phyloP scores from a whole-genome alignment of 2,797 vertebrate species.

The Cossypha caffra region DNA sequence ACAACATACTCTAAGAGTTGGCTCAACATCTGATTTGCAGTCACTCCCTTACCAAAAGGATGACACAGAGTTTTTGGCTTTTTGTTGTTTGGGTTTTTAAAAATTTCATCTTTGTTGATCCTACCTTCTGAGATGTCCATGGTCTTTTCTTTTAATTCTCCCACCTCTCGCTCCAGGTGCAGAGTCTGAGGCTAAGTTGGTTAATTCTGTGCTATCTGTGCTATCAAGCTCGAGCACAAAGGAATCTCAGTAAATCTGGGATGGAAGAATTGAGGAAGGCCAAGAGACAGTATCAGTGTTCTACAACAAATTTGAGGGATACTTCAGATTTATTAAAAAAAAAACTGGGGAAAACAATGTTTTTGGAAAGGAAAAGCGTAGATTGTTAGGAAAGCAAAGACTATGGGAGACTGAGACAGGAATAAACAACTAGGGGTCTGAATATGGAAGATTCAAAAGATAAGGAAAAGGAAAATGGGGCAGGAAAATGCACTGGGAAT shows the following conservation, averaged over 20 bases:
- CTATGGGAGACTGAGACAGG: not conserved
- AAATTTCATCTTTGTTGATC: conserved; percentile 59
- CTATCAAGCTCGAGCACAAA: conserved; percentile 72
- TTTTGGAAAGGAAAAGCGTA: conserved; percentile 1
- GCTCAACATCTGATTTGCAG: conserved; percentile 2
- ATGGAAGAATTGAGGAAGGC: conserved; percentile 75
- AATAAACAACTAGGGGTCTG: not conserved
- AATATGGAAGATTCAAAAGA: conserved; percentile 21
- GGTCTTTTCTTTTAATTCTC: conserved; percentile 73
- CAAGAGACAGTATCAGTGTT: conserved; percentile 71
- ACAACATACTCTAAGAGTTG: not conserved
- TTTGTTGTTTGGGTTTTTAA: not conserved
- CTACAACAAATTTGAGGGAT: conserved; percentile 59
- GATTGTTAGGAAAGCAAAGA: conserved; percentile 17
- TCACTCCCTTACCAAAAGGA: not conserved
- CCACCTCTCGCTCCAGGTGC: conserved; percentile 72
- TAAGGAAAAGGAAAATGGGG: conserved; percentile 6
- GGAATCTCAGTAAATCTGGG: conserved; percentile 74
- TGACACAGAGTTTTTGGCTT: not conserved
- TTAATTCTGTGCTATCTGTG: conserved; percentile 72
- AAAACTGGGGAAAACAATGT: not conserved
- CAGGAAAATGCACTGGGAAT: conserved; percentile 41
- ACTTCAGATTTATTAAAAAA: not conserved
- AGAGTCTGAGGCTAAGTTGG: conserved; percentile 73
- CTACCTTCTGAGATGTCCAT: conserved; percentile 74